These are phyloP conservation scores for Thalassarche chlororhynchos DNA, from an alignment of 2,113 vertebrate species.

Conservation along the genomic window DNA sequence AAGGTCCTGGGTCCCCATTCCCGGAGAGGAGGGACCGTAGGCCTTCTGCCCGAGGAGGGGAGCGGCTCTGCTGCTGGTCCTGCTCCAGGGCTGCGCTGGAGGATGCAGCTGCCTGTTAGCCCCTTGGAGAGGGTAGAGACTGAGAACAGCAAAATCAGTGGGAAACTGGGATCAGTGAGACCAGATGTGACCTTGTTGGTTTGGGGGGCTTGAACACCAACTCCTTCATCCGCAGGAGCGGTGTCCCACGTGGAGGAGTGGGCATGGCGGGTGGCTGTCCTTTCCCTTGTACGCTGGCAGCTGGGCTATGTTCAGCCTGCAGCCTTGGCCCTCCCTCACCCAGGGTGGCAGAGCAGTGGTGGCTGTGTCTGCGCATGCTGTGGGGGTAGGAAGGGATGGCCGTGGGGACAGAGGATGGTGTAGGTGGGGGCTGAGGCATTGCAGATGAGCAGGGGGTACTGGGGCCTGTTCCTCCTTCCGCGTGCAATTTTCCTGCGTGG, in stretches of 20 bases:
- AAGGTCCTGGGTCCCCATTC: neutral
- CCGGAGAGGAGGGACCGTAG: neutral
- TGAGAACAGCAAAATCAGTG: neutral
- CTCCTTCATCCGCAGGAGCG: neutral
- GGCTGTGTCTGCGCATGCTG: neutral
- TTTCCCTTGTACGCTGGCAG: neutral
- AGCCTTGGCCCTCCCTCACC: neutral
- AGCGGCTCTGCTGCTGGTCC: neutral
- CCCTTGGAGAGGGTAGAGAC: neutral
- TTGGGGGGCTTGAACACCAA: neutral
- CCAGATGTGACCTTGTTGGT: neutral
- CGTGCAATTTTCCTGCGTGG: accelerated
- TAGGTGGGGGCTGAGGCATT: neutral
- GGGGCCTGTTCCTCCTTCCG: accelerated
- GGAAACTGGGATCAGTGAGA: neutral
- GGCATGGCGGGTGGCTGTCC: accelerated
- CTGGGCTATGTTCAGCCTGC: accelerated
- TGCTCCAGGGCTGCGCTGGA: neutral
- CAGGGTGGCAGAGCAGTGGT: neutral
- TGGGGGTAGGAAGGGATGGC: neutral
- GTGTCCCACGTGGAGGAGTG: accelerated
- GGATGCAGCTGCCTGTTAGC: neutral
- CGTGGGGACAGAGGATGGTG: neutral
- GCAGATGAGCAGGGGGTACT: accelerated
- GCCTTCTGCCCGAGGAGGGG: neutral